phyloP scores from a whole-genome alignment of 2,888 invertebrate species.

The Caenorhabditis imperialis region DNA sequence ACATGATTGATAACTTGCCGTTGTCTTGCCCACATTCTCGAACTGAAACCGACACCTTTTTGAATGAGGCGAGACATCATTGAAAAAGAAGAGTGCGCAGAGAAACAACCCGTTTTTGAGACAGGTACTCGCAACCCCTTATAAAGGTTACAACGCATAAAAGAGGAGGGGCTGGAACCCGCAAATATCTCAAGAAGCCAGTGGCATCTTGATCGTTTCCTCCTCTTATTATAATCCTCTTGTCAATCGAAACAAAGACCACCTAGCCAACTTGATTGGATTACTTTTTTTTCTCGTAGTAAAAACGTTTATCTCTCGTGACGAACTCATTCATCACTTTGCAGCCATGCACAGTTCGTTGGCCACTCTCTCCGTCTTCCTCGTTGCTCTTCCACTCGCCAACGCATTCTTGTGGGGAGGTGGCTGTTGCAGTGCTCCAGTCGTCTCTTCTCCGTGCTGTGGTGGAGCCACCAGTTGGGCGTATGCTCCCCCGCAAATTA shows the following conservation, averaged over 20 bases:
- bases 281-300: background rate
- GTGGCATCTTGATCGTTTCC: too few relatives aligned
- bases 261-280: slow-evolving; percentile 2
- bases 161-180: slow-evolving; percentile 31
- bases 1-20: slow-evolving; percentile 30
- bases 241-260: background rate
- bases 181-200: background rate
- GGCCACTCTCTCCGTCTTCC: slow-evolving; percentile 21
- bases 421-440: slow-evolving; percentile 39
- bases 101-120: slow-evolving; percentile 41
- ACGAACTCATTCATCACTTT: background rate
- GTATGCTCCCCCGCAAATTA: slow-evolving; percentile 38
- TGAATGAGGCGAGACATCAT: background rate
- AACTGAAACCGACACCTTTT: slow-evolving; percentile 47
- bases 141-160: slow-evolving; percentile 45
- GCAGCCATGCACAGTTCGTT: slow-evolving; percentile 36
- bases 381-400: slow-evolving; percentile 32
- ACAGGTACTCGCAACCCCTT: slow-evolving; percentile 34
- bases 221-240: slow-evolving; percentile 1
- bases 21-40: slow-evolving; percentile 23
- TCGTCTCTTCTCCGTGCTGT: slow-evolving; percentile 20
- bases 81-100: slow-evolving; percentile 14
- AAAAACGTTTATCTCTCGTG: background rate
- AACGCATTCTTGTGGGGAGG: slow-evolving; percentile 34
- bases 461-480: slow-evolving; percentile 43